Conservation (phyloP, 2,888 invertebrate species). For the Mesorhabditis sp. region DNA sequence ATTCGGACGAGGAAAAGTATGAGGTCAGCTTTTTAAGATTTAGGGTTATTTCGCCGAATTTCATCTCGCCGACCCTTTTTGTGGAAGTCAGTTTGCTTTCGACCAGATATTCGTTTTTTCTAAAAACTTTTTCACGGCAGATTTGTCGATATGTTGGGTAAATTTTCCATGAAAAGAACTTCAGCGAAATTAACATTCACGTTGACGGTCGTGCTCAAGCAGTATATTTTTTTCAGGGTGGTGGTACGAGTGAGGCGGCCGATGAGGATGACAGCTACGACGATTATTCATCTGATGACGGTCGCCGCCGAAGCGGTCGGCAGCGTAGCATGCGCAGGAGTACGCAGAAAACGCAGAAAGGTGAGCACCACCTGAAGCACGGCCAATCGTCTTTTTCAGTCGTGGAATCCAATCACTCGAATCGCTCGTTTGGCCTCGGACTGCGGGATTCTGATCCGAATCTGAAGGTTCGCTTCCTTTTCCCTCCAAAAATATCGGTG, state of each 20-base stretch:
- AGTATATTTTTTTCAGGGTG: too few species aligned
- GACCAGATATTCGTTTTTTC: too few species aligned
- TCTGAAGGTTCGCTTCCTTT: neutral
- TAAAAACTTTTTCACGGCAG: too few species aligned
- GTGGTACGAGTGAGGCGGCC: neutral
- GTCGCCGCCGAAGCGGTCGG: neutral
- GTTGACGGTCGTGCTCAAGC: too few species aligned
- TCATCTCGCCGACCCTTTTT: too few species aligned
- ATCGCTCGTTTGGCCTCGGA: neutral
- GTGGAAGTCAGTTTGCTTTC: too few species aligned
- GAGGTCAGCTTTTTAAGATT: neutral
- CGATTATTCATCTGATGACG: neutral
- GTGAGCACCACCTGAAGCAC: neutral
- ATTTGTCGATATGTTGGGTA: too few species aligned
- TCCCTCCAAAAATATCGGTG: neutral
- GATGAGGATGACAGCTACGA: neutral
- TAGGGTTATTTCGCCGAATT: too few species aligned
- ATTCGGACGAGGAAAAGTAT: neutral
- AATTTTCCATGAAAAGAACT: too few species aligned
- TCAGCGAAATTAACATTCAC: too few species aligned
- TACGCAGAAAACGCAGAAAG: neutral
- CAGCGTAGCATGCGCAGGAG: neutral
- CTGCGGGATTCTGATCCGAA: conserved; percentile 2
- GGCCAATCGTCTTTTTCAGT: neutral
- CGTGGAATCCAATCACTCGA: neutral